Evolutionary conservation across 92 coral and sea anemone genomes (phyloP).

Genomic region (Virgularia gustaviana): DNA sequence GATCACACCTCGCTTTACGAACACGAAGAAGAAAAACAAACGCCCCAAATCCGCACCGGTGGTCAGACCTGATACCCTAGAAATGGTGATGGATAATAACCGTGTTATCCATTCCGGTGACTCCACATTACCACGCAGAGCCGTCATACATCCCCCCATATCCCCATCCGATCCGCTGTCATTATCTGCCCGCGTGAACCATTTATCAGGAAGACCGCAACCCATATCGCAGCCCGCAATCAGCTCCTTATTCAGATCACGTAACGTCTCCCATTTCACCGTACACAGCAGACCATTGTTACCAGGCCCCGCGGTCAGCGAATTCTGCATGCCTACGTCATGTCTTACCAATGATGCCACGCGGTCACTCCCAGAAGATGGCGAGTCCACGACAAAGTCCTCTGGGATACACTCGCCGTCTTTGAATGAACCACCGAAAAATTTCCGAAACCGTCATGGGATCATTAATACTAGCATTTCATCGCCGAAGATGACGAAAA

Average conservation of each 20-base stretch:
- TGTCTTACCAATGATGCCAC: constrained; percentile 34
- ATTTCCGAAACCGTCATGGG: constrained; percentile 21
- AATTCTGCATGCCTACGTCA: constrained; percentile 68
- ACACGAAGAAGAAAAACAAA: constrained; percentile 3
- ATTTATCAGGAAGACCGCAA: constrained; percentile 36
- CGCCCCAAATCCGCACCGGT: constrained; percentile 36
- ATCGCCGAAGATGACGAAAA: constrained; percentile 16
- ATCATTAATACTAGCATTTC: constrained; percentile 15
- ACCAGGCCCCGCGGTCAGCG: constrained; percentile 60
- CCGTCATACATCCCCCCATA: constrained; percentile 30
- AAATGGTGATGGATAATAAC: constrained; percentile 30
- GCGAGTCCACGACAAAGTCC: not conserved
- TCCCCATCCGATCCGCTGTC: constrained; percentile 44
- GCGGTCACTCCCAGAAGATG: constrained; percentile 24
- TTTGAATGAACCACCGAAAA: constrained; percentile 27
- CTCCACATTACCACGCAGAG: constrained; percentile 32
- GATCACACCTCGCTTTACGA: not conserved
- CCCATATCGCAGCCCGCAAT: constrained; percentile 72
- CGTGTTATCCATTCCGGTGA: constrained; percentile 27
- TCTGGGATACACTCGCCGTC: not conserved
- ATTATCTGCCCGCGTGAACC: constrained; percentile 19
- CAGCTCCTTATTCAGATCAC: constrained; percentile 66
- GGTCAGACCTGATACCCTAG: constrained; percentile 22
- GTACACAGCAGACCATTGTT: constrained; percentile 73
- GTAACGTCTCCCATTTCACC: constrained; percentile 74